These are phyloP conservation scores for Centropus unirufus DNA, from an alignment of 2,113 vertebrate species.

Conservation along the genomic window DNA sequence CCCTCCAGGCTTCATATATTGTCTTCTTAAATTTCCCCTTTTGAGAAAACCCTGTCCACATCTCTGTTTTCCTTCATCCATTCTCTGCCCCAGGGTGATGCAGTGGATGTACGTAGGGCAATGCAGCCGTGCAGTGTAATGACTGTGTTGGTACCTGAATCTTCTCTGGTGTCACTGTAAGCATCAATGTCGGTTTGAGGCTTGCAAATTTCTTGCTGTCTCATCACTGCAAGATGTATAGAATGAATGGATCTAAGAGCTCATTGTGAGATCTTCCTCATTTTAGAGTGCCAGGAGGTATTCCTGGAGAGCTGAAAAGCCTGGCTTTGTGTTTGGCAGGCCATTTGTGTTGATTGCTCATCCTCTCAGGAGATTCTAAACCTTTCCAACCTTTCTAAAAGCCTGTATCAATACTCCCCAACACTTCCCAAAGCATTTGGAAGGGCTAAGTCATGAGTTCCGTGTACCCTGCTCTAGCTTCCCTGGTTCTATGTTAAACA, in stretches of 20 bases:
- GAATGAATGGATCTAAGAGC: not conserved
- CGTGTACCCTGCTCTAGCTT: accelerated
- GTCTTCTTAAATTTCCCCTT: not conserved
- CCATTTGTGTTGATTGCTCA: accelerated
- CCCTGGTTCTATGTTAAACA: accelerated
- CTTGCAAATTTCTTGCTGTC: not conserved
- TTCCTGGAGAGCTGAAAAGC: not conserved
- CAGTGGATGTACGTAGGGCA: not conserved
- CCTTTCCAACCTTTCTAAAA: not conserved
- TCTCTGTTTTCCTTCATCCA: not conserved
- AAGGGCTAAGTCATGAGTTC: not conserved
- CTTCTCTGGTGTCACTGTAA: not conserved
- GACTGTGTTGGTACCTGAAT: not conserved
- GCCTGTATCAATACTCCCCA: not conserved
- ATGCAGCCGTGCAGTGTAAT: not conserved
- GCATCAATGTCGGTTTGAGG: not conserved
- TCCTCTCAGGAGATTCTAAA: not conserved
- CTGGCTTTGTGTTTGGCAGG: not conserved
- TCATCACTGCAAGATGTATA: accelerated
- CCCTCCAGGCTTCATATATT: slow-evolving; percentile 20
- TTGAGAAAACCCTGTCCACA: not conserved
- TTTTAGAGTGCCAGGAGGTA: not conserved
- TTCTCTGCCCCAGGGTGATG: not conserved
- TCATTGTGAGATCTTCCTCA: not conserved
- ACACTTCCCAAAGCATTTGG: not conserved